phyloP scores from a whole-genome alignment of 1,140 invertebrate species.

The Cardiocondyla obscurior region DNA sequence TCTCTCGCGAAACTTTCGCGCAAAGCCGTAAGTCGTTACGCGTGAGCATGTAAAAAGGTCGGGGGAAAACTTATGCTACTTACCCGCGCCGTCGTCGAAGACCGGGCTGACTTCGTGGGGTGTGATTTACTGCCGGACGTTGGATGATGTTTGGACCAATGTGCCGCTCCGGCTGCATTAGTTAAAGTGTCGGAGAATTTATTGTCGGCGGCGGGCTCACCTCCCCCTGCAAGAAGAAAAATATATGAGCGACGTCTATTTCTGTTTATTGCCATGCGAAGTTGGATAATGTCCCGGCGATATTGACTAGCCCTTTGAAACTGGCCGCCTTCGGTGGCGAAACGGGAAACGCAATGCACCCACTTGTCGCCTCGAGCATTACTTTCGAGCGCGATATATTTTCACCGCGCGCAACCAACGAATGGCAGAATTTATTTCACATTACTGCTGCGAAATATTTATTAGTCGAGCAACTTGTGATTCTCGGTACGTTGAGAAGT shows the following conservation, averaged over 20 bases:
- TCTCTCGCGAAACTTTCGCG: slow-evolving; percentile 37
- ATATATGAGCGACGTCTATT: slow-evolving; percentile 2
- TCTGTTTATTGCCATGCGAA: neutral
- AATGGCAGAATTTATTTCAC: no score
- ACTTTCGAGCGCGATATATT: neutral
- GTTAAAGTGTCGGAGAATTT: slow-evolving; percentile 48
- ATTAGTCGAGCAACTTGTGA: no score
- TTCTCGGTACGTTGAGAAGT: no score
- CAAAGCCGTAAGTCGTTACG: slow-evolving; percentile 49
- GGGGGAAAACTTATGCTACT: slow-evolving; percentile 51
- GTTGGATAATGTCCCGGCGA: neutral
- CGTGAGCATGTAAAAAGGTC: slow-evolving; percentile 51
- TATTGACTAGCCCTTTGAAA: neutral
- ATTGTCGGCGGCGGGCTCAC: slow-evolving; percentile 22
- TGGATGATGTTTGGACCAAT: slow-evolving; percentile 51
- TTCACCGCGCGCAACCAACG: neutral
- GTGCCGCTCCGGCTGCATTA: slow-evolving; percentile 39
- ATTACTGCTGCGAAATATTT: neutral
- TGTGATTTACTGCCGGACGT: slow-evolving; percentile 48
- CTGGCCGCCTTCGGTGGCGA: neutral
- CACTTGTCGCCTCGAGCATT: neutral
- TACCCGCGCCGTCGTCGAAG: slow-evolving; percentile 5
- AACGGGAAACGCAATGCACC: neutral
- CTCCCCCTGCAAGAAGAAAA: neutral
- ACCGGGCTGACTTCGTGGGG: slow-evolving; percentile 24